Evolutionary conservation across 2,888 invertebrate genomes (phyloP).

Genomic region (Crioceris asparagi): DNA sequence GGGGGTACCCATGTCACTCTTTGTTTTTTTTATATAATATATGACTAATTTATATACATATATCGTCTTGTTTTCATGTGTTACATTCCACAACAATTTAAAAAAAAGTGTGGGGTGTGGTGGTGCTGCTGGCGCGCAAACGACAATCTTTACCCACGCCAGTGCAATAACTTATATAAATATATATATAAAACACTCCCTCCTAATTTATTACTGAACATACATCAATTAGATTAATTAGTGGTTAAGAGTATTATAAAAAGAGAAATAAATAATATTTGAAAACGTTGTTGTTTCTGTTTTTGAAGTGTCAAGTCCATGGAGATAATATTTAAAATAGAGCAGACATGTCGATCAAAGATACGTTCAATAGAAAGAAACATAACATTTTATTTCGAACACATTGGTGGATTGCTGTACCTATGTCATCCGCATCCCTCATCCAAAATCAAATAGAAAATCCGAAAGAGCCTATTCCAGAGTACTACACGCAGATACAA

Average conservation of each 20-base stretch:
- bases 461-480: too few relatives aligned
- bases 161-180: constrained; percentile 37
- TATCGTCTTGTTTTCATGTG: constrained; percentile 31
- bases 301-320: too few relatives aligned
- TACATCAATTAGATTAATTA: constrained; percentile 31
- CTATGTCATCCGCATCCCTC: too few relatives aligned
- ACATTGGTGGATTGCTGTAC: too few relatives aligned
- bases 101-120: constrained; percentile 34
- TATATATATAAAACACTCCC: too few relatives aligned
- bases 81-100: constrained; percentile 33
- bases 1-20: constrained; percentile 28
- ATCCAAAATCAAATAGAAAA: too few relatives aligned
- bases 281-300: too few relatives aligned
- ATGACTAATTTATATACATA: constrained; percentile 39
- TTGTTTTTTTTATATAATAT: constrained; percentile 36
- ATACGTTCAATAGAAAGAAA: too few relatives aligned
- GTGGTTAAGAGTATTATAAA: constrained; percentile 36
- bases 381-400: too few relatives aligned
- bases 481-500: too few relatives aligned
- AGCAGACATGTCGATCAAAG: too few relatives aligned
- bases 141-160: constrained; percentile 33
- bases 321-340: too few relatives aligned
- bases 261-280: constrained; percentile 23
- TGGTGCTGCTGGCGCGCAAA: constrained; percentile 29
- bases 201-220: constrained; percentile 35